Evolutionary conservation across 2,797 vertebrate genomes (phyloP).

Genomic region (Erethizon dorsatum): DNA sequence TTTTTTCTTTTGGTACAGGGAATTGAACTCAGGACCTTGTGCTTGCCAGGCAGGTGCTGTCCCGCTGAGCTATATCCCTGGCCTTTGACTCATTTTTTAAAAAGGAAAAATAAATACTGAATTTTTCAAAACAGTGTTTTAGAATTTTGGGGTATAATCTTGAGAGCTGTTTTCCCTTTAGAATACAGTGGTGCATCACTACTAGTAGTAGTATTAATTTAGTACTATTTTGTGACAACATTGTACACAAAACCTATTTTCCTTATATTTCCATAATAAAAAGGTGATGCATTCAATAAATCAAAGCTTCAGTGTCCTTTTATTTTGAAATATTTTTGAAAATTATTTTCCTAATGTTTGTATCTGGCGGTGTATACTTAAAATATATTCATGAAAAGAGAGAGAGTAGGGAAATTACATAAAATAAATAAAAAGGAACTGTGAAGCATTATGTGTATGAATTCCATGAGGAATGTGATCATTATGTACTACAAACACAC

Average conservation of each 20-base stretch:
- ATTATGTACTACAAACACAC: no score
- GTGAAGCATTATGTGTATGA: no score
- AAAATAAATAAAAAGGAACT: no score
- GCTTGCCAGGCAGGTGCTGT: no score
- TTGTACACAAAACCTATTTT: neutral
- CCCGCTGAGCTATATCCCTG: no score
- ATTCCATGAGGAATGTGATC: no score
- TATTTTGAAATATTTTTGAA: neutral
- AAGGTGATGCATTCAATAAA: neutral
- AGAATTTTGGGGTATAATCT: neutral
- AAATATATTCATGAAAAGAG: no score
- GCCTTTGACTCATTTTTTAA: neutral
- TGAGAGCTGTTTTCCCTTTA: neutral
- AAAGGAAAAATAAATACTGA: neutral
- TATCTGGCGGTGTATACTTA: neutral
- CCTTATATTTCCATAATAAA: neutral
- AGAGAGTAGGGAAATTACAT: no score
- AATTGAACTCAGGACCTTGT: no score
- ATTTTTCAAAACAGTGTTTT: neutral
- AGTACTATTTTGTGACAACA: neutral
- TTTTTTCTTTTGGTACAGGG: no score
- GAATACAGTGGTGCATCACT: neutral
- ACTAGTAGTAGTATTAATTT: neutral
- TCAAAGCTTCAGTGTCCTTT: neutral
- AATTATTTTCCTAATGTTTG: neutral